Conservation (phyloP, 2,113 vertebrate genomes). For the Pyxicephalus adspersus region DNA sequence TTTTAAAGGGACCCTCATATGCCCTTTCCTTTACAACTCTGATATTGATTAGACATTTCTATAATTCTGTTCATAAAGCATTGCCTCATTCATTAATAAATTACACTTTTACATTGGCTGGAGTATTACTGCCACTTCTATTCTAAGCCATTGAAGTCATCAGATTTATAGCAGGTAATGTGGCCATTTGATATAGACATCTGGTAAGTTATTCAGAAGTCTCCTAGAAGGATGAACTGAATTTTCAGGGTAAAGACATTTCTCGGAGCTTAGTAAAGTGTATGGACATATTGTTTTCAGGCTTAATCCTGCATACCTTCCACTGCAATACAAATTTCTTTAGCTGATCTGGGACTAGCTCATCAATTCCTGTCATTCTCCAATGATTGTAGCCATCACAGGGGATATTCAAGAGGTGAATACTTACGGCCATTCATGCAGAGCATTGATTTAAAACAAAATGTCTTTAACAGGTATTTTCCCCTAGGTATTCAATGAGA, state of each 20-base stretch:
- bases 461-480: conserved; percentile 42
- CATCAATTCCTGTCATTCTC: conserved; percentile 51
- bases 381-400: conserved; percentile 49
- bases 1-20: not conserved
- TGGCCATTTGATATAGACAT: conserved; percentile 45
- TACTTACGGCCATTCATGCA: conserved; percentile 43
- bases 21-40: not conserved
- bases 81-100: conserved; percentile 25
- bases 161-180: conserved; percentile 46
- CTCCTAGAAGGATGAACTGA: conserved; percentile 19
- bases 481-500: conserved; percentile 24
- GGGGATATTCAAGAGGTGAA: conserved; percentile 40
- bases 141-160: conserved; percentile 44
- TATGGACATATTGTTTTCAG: conserved; percentile 28
- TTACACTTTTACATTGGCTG: conserved; percentile 5
- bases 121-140: conserved; percentile 31
- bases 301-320: not conserved
- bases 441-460: conserved; percentile 49
- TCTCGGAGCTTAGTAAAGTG: conserved; percentile 17
- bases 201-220: conserved; percentile 41
- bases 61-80: conserved; percentile 22
- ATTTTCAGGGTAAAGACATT: conserved; percentile 43
- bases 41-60: conserved; percentile 26
- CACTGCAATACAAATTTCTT: conserved; percentile 29
- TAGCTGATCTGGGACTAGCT: conserved; percentile 37